phyloP scores from a whole-genome alignment of 2,797 vertebrate genomes.

The Semotilus atromaculatus region DNA sequence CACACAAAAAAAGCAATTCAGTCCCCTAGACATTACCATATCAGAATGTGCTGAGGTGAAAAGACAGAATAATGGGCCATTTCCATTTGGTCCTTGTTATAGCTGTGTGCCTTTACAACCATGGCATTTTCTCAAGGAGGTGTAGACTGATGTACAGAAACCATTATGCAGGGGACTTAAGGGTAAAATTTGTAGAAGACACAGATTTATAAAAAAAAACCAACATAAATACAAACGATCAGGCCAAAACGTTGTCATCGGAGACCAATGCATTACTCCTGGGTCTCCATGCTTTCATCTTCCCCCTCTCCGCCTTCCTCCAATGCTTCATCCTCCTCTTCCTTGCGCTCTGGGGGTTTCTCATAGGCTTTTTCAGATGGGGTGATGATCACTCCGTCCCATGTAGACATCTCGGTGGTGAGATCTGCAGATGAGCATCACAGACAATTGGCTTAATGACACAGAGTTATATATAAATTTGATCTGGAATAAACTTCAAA shows the following conservation, averaged over 20 bases:
- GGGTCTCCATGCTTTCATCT: constrained; percentile 97
- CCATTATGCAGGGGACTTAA: neutral
- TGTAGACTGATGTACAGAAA: neutral
- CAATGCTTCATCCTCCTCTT: constrained; percentile 92
- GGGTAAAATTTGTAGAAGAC: neutral
- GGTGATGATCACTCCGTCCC: constrained; percentile 97
- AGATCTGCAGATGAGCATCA: constrained; percentile 77
- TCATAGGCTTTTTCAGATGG: constrained; percentile 97
- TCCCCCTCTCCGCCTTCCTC: constrained; percentile 90
- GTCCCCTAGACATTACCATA: neutral
- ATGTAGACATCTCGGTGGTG: constrained; percentile 94
- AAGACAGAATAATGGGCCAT: constrained; percentile 19
- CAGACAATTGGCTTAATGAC: neutral
- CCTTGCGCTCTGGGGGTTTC: constrained; percentile 95
- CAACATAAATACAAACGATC: neutral
- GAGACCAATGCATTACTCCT: constrained; percentile 80
- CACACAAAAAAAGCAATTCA: neutral
- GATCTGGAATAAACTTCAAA: neutral
- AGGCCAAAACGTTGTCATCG: neutral
- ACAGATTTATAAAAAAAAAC: neutral
- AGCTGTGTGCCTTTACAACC: neutral
- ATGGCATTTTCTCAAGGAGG: constrained; percentile 2
- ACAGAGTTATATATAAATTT: neutral
- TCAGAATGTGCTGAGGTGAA: neutral
- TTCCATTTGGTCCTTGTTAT: constrained; percentile 39